These are phyloP conservation scores for Neoseiulus cucumeris DNA, from an alignment of 1,140 invertebrate genomes.

Conservation along the genomic window DNA sequence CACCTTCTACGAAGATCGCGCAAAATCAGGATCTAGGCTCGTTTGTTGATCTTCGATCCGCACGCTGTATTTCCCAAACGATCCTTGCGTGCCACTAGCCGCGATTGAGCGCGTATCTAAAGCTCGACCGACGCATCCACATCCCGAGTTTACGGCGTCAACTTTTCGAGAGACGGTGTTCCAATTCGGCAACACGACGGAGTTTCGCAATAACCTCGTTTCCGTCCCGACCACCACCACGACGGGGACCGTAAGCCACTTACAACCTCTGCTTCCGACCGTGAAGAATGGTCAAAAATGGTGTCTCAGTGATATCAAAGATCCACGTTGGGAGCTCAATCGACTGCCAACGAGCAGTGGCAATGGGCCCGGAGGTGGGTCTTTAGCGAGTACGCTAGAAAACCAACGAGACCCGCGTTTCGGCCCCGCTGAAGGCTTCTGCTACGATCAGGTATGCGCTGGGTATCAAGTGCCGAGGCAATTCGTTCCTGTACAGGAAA, in stretches of 20 bases:
- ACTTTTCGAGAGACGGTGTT: not conserved
- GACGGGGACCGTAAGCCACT: not conserved
- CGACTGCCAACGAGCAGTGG: not conserved
- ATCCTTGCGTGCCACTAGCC: not conserved
- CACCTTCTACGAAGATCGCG: too few relatives aligned
- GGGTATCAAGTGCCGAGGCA: slow-evolving; percentile 2
- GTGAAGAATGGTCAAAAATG: slow-evolving; percentile 3
- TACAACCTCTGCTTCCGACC: not conserved
- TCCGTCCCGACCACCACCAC: not conserved
- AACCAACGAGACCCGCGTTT: not conserved
- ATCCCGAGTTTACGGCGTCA: not conserved
- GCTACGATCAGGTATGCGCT: not conserved
- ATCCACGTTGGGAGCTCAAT: not conserved
- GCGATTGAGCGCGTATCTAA: not conserved
- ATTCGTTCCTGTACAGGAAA: not conserved
- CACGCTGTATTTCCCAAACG: not conserved
- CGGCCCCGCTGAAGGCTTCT: not conserved
- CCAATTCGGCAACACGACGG: not conserved
- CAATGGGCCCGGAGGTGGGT: not conserved
- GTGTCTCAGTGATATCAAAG: not conserved
- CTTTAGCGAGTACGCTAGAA: not conserved
- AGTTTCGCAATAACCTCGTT: slow-evolving; percentile 4
- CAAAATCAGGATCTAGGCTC: not conserved
- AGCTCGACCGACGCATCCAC: not conserved
- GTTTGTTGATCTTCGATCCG: not conserved